Base-by-base conservation (phyloP, 2,888 invertebrate species). In the Andrena trimmerana region DNA sequence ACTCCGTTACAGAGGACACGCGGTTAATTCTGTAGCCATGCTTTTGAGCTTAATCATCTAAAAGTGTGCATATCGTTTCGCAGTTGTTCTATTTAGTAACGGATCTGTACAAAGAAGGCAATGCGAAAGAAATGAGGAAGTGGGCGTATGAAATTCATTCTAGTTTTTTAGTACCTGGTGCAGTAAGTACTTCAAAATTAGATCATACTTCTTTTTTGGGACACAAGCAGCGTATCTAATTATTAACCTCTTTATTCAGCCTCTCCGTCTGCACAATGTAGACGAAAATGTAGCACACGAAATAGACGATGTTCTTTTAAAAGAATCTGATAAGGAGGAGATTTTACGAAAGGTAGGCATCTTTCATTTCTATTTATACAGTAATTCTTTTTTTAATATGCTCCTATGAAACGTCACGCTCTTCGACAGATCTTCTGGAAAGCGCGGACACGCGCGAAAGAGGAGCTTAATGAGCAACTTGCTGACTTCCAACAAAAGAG, bases 81-180 rank as follows among this genome's bases (percentile, higher is more conserved):
- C 92, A 96, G 96, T 95, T 97, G 86, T 97, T 99, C 95, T 98
- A 99, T 94, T 96, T 99, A 88, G 96, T 99, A 92, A 98, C 99
- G 83, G 98, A 98, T 93, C 95, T 97, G 73, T 99, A 98, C 95
- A 97, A 98, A 92, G 96, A 97, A 90, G 98, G 98, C 69, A 97
- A 96, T 88, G 95, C 96, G 73, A 97, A 98, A 94, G 99, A 99
- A 92, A 97, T 99, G 96, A 96, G 98, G 75, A 98, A 99, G 94
- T 99, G 99, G 99, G 99, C 99, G 3, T 99, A 99, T 95, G 99
- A 99, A 95, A 98, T 99, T 92, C 98, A 99, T 95, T 99, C 99
- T 88, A 98, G 98, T 91, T 99, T 99, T 95, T 95, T 98, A 80
- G 97, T 98, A 92, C 98, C 98, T 82, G 96, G 97, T 91, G 98